These are phyloP conservation scores for Lasius platythorax DNA, from an alignment of 2,888 invertebrate species.

Conservation along the genomic window DNA sequence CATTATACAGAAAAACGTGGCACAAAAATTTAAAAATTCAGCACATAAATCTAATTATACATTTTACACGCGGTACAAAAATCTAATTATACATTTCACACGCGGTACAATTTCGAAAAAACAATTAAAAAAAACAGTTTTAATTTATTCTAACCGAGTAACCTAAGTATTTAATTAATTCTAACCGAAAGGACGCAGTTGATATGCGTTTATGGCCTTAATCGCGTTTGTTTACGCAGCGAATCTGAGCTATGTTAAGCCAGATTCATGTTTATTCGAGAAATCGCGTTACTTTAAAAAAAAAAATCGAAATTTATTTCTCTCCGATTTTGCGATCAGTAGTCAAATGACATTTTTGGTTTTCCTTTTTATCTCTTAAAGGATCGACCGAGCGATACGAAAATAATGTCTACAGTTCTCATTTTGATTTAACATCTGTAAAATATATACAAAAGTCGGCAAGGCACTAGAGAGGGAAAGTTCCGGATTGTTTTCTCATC, in stretches of 20 bases:
- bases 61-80: neutral
- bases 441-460: neutral
- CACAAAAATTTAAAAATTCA: neutral
- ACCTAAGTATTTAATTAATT: neutral
- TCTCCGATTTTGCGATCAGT: neutral
- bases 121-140: neutral
- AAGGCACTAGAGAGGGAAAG: neutral
- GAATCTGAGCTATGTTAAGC: neutral
- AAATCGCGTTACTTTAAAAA: neutral
- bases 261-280: slow-evolving; percentile 1
- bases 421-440: slow-evolving; percentile 1
- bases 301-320: neutral
- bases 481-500: slow-evolving; percentile 5
- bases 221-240: slow-evolving; percentile 27
- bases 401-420: neutral
- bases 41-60: slow-evolving; percentile 7
- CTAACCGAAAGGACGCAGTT: too few species aligned
- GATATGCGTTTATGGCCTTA: neutral
- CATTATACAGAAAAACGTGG: neutral
- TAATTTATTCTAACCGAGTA: too few species aligned
- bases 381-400: neutral
- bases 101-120: neutral
- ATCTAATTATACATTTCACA: slow-evolving; percentile 15
- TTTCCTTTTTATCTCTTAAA: neutral
- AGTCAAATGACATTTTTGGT: neutral